phyloP scores from a whole-genome alignment of 2,888 invertebrate genomes.

The Unio pictorum region DNA sequence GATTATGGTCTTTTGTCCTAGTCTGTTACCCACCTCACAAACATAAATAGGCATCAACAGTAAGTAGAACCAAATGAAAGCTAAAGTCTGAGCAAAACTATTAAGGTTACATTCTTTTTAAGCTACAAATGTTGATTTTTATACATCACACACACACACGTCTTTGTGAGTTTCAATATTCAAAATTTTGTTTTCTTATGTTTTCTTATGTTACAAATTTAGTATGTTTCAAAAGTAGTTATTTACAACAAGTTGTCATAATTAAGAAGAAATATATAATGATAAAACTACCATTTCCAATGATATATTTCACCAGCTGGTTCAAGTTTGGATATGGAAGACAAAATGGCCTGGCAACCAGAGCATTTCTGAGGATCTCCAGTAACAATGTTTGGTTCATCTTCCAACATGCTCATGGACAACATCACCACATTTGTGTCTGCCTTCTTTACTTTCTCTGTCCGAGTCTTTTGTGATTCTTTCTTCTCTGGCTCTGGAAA shows the following conservation, averaged over 20 bases:
- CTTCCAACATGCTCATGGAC: slow-evolving; percentile 50
- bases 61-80: too few relatives aligned
- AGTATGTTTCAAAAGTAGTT: too few relatives aligned
- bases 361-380: slow-evolving; percentile 56
- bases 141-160: too few relatives aligned
- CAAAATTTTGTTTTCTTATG: too few relatives aligned
- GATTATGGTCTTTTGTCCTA: too few relatives aligned
- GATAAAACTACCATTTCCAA: slow-evolving; percentile 48
- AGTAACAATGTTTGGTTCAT: slow-evolving; percentile 52
- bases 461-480: not conserved
- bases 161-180: too few relatives aligned
- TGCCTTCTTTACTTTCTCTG: slow-evolving; percentile 35
- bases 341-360: slow-evolving; percentile 53
- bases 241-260: not conserved
- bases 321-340: slow-evolving; percentile 40
- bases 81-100: too few relatives aligned
- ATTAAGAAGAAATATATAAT: not conserved
- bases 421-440: slow-evolving; percentile 58
- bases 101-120: too few relatives aligned
- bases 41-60: too few relatives aligned
- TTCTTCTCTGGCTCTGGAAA: not conserved
- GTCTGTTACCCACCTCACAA: too few relatives aligned
- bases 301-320: slow-evolving; percentile 32
- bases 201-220: too few relatives aligned
- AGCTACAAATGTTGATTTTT: too few relatives aligned